Conservation (phyloP, 2,113 vertebrate genomes). For the Pionites leucogaster region DNA sequence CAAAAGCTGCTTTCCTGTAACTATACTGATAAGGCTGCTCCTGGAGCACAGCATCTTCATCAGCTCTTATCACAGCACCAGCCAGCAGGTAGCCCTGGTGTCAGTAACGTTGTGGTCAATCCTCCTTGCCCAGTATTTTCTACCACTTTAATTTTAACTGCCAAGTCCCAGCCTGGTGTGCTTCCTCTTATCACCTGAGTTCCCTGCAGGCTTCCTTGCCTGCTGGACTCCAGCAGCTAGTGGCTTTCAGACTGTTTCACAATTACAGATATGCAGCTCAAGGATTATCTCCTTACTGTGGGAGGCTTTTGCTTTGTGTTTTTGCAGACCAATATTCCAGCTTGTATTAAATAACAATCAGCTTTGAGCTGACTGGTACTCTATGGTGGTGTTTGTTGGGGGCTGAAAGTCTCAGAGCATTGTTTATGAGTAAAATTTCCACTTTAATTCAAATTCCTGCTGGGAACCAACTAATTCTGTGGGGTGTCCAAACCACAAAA, state of each 20-base stretch:
- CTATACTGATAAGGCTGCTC: conserved; percentile 27
- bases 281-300: neutral
- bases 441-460: neutral
- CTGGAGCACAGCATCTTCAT: neutral
- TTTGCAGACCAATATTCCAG: neutral
- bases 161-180: neutral
- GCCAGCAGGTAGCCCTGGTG: neutral
- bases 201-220: neutral
- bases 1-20: neutral
- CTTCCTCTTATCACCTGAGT: neutral
- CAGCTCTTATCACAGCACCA: neutral
- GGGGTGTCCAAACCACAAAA: neutral
- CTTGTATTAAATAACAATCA: neutral
- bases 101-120: fast-evolving
- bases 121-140: neutral
- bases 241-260: neutral
- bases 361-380: neutral
- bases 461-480: neutral
- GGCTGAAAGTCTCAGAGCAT: neutral
- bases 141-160: neutral
- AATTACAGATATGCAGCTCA: neutral
- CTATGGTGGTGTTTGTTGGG: neutral
- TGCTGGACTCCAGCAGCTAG: neutral
- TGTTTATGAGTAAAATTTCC: neutral
- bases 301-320: neutral